Conservation (phyloP, 92 coral and sea anemone genomes). For the Epizoanthus stellaris region DNA sequence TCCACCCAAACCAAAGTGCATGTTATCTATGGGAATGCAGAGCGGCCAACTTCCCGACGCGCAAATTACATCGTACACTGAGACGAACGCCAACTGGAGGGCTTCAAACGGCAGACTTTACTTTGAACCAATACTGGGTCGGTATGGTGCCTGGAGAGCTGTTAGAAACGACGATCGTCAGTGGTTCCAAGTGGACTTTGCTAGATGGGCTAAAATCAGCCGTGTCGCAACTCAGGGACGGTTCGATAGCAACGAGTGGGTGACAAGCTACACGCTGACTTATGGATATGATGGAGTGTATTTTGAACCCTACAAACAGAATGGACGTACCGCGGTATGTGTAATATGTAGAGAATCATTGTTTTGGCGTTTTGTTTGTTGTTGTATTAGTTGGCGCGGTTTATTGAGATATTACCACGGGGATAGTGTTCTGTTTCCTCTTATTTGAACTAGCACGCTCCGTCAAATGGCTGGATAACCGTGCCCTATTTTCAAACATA, state of each 20-base stretch:
- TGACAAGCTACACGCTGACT: constrained; percentile 3
- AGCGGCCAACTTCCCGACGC: constrained; percentile 34
- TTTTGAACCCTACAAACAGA: neutral
- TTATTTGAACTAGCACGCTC: too few species aligned
- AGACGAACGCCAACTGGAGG: too few species aligned
- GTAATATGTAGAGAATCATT: too few species aligned
- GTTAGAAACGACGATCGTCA: neutral
- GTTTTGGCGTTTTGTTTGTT: too few species aligned
- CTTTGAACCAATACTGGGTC: neutral
- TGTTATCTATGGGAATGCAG: constrained; percentile 30
- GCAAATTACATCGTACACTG: constrained; percentile 30
- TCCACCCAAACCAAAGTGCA: constrained; percentile 32
- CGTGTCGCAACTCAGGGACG: constrained; percentile 7
- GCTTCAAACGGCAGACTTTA: neutral
- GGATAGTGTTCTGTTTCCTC: too few species aligned
- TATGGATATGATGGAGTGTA: neutral
- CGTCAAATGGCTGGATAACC: too few species aligned
- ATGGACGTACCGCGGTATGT: too few species aligned
- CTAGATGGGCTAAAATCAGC: neutral
- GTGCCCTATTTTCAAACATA: too few species aligned
- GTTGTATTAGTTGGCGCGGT: too few species aligned
- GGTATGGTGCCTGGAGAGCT: neutral
- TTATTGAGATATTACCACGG: neutral
- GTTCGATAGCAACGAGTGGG: constrained; percentile 1
- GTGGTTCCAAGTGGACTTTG: constrained; percentile 17